Base-by-base conservation (phyloP, 2,797 vertebrate species). In the Poecilia picta region DNA sequence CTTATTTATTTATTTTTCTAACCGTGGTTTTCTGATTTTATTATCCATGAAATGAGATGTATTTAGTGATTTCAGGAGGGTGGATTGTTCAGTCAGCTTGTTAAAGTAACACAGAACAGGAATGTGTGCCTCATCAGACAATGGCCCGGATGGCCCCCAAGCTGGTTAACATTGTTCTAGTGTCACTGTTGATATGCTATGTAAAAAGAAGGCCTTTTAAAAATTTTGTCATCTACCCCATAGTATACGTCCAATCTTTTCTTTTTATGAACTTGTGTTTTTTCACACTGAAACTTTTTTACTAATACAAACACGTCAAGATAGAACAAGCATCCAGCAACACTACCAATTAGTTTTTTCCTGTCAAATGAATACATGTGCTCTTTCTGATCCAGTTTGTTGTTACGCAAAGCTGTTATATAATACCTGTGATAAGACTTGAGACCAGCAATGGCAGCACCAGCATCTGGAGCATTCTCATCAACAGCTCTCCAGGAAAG, bases 381-480 rank as follows among this genome's bases (percentile, higher is more conserved):
- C 45, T 45, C 25, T 46, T 72, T 45, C 41, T 72, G n/a, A 36
- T 72, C 46, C 31, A 64, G 31, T 10, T 15, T 51, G 55, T 39
- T 6, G 47, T 46, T 28, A 4, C 2, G 36, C 7, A 41, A 28
- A 57, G 41, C 15, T 73, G 33, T 25, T 10, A 28, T 36, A 31
- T 74, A 75, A 39, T 86, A 99, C 98, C 98, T 97, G 98, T 99
- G 89, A 99, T 98, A 78, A 99, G 96, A 92, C 98, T 99, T 94
- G 98, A 99, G 78, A 99, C 94, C 91, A 99, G 96, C 68, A 99
- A 95, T 0, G 98, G 98, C 76, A 99, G 93, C 88, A 99, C 98
- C 87, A 99, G 78, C 98, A 99, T 99, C 94, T 99, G 98, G 75
- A 99, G 94, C 98, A 99, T 99, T 81, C 98, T 95, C 98, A 99